Evolutionary conservation across 2,797 vertebrate genomes (phyloP).

Genomic region (Tapirus indicus): DNA sequence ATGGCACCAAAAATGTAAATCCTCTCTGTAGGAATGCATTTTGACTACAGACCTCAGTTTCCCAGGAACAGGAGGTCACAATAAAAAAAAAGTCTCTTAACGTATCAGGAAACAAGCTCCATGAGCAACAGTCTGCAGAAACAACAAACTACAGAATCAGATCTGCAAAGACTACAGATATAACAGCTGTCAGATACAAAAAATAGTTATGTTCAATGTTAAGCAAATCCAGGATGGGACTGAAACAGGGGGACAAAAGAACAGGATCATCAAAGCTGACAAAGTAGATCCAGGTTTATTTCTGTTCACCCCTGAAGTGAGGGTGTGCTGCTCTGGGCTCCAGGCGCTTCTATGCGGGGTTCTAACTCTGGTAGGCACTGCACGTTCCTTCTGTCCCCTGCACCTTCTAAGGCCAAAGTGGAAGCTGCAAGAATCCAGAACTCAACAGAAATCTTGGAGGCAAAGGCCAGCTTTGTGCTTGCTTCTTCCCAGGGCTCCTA

Average conservation of each 20-base stretch:
- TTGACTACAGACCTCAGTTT: background rate
- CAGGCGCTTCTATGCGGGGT: too few relatives aligned
- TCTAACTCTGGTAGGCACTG: background rate
- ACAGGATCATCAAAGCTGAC: background rate
- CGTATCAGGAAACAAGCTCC: background rate
- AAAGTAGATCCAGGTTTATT: accelerated
- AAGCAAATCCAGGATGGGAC: background rate
- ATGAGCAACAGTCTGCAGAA: background rate
- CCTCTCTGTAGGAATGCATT: background rate
- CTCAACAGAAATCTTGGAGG: background rate
- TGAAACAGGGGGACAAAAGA: background rate
- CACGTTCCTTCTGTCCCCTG: background rate
- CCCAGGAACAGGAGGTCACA: background rate
- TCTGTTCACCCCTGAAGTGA: background rate
- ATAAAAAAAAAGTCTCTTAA: background rate
- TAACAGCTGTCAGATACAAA: accelerated
- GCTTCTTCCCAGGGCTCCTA: background rate
- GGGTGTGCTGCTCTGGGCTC: background rate
- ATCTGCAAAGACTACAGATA: background rate
- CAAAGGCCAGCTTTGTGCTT: background rate
- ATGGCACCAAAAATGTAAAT: background rate
- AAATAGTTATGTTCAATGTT: background rate
- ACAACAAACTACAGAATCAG: background rate
- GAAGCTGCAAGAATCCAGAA: background rate
- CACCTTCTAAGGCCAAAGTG: background rate